These are phyloP conservation scores for Lordiphosa andalusiaca DNA, from an alignment of 2,888 invertebrate genomes.

Conservation along the genomic window DNA sequence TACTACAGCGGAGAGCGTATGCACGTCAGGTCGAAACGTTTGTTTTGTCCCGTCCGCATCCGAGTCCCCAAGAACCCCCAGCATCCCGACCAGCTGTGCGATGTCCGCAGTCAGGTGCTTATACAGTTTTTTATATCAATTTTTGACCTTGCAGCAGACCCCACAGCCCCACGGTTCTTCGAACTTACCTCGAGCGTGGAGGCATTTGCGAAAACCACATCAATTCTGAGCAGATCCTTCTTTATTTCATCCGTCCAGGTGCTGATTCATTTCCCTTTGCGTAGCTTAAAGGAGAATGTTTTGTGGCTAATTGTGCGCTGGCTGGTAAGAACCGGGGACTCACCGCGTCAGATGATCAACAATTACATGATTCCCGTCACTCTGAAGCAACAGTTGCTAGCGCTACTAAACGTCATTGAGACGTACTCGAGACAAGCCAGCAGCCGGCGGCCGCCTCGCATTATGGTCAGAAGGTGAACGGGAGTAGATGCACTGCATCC, in stretches of 20 bases:
- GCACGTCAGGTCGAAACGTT: slow-evolving; percentile 81
- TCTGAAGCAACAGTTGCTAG: slow-evolving; percentile 61
- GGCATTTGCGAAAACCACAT: too few relatives aligned
- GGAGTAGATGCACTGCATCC: slow-evolving; percentile 2
- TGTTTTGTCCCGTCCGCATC: slow-evolving; percentile 81
- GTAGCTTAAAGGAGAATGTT: slow-evolving; percentile 68
- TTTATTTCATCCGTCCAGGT: slow-evolving; percentile 24
- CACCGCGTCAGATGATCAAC: slow-evolving; percentile 19
- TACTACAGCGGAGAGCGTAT: slow-evolving; percentile 85
- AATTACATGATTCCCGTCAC: slow-evolving; percentile 58
- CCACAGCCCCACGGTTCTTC: too few relatives aligned
- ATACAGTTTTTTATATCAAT: too few relatives aligned
- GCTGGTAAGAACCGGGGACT: slow-evolving; percentile 37
- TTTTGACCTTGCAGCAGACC: too few relatives aligned
- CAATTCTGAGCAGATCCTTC: too few relatives aligned
- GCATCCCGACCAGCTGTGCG: slow-evolving; percentile 50
- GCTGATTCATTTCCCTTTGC: slow-evolving; percentile 74
- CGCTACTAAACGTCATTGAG: slow-evolving; percentile 46
- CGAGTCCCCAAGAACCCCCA: slow-evolving; percentile 64
- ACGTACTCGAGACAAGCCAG: slow-evolving; percentile 44
- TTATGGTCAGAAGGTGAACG: slow-evolving; percentile 14
- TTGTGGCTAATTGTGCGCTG: slow-evolving; percentile 64
- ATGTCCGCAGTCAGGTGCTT: slow-evolving; percentile 54
- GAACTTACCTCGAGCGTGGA: too few relatives aligned
- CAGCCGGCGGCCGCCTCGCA: slow-evolving; percentile 17